Evolutionary conservation across 2,888 invertebrate genomes (phyloP).

Genomic region (Drosophila kambysellisi): DNA sequence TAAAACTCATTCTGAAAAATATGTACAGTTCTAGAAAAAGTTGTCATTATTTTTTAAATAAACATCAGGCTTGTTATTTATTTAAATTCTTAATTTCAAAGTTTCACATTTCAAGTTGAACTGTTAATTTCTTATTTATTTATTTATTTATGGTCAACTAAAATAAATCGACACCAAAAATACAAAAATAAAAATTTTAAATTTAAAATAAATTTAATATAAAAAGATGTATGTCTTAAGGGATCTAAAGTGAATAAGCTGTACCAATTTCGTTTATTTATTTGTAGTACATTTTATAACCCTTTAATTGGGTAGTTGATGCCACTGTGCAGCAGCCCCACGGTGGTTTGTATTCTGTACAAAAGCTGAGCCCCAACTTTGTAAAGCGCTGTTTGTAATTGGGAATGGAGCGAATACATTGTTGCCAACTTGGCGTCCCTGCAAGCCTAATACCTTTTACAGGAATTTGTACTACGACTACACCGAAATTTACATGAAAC

Average conservation of each 20-base stretch:
- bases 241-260: not conserved
- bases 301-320: not conserved
- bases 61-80: too few relatives aligned
- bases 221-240: not conserved
- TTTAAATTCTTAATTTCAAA: not conserved
- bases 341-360: not conserved
- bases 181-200: too few relatives aligned
- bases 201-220: too few relatives aligned
- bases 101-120: not conserved
- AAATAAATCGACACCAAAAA: too few relatives aligned
- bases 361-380: slow-evolving; percentile 35
- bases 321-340: slow-evolving; percentile 26
- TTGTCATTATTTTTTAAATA: too few relatives aligned
- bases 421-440: slow-evolving; percentile 51
- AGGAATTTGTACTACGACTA: slow-evolving; percentile 81
- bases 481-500: slow-evolving; percentile 69
- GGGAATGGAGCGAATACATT: slow-evolving; percentile 30
- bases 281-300: not conserved
- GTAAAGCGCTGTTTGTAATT: slow-evolving; percentile 34
- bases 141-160: too few relatives aligned
- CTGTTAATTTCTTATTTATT: too few relatives aligned
- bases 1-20: not conserved
- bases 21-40: not conserved
- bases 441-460: slow-evolving; percentile 82
- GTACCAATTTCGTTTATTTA: not conserved